phyloP scores from a whole-genome alignment of 2,888 invertebrate species.

The Limnephilus rhombicus region DNA sequence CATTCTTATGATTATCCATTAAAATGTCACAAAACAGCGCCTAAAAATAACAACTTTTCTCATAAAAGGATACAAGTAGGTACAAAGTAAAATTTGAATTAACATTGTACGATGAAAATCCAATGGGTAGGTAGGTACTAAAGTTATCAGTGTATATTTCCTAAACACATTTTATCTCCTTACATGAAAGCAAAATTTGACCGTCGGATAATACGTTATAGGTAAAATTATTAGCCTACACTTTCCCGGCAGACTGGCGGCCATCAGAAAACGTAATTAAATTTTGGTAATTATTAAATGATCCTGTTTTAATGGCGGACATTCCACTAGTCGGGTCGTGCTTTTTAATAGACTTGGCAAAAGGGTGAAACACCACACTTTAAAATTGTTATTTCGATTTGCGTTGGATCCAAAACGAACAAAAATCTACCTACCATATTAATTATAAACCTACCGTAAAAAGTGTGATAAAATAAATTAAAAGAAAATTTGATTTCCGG shows the following conservation, averaged over 20 bases:
- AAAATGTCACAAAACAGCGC: too few species aligned
- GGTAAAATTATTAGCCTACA: neutral
- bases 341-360: neutral
- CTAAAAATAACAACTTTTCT: too few species aligned
- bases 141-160: neutral
- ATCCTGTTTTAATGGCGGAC: neutral
- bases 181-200: neutral
- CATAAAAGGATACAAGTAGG: too few species aligned
- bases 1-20: too few species aligned
- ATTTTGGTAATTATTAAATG: neutral
- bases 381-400: neutral
- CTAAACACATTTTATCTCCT: neutral
- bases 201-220: neutral
- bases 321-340: neutral
- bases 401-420: neutral
- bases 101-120: too few species aligned
- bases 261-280: constrained; percentile 1
- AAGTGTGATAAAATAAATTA: neutral
- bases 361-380: neutral
- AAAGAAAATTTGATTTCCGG: neutral
- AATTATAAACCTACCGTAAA: neutral
- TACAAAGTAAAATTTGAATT: too few species aligned
- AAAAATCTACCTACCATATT: neutral
- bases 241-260: neutral
- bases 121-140: too few species aligned